Evolutionary conservation across 2,888 invertebrate genomes (phyloP).

Genomic region (Tetranychus piercei): DNA sequence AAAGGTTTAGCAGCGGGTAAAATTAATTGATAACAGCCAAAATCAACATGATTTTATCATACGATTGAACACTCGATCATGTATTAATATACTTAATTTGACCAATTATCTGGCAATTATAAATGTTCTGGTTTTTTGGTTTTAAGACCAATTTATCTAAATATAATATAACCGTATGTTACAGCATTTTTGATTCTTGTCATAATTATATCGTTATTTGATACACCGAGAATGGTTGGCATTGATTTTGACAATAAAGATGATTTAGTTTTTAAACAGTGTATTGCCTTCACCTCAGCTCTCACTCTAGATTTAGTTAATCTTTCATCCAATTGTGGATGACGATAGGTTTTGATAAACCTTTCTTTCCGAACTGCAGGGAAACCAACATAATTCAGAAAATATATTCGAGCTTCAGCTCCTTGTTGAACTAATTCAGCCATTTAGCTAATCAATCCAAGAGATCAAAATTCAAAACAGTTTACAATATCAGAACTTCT

Average conservation of each 20-base stretch:
- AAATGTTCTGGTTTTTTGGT: too few relatives aligned
- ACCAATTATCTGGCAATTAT: too few relatives aligned
- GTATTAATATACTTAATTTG: too few relatives aligned
- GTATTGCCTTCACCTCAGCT: conserved; percentile 66
- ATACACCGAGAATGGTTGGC: conserved; percentile 17
- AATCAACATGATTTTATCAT: too few relatives aligned
- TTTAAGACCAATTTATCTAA: too few relatives aligned
- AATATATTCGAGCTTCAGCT: conserved; percentile 20
- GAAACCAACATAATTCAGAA: conserved; percentile 37
- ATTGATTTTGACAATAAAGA: conserved; percentile 9
- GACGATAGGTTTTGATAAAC: conserved; percentile 75
- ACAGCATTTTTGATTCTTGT: conserved; percentile 15
- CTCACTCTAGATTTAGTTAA: conserved; percentile 73
- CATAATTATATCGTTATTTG: conserved; percentile 19
- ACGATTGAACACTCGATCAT: too few relatives aligned
- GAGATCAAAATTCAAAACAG: background rate
- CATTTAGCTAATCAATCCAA: background rate
- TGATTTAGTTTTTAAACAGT: conserved; percentile 46
- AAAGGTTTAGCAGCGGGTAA: too few relatives aligned
- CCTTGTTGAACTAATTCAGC: conserved; percentile 16
- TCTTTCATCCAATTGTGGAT: conserved; percentile 56
- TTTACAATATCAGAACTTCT: too few relatives aligned
- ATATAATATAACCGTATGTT: too few relatives aligned
- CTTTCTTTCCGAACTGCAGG: conserved; percentile 66
- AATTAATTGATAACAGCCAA: too few relatives aligned